These are phyloP conservation scores for Heliornis fulica DNA, from an alignment of 2,113 vertebrate species.

Conservation along the genomic window DNA sequence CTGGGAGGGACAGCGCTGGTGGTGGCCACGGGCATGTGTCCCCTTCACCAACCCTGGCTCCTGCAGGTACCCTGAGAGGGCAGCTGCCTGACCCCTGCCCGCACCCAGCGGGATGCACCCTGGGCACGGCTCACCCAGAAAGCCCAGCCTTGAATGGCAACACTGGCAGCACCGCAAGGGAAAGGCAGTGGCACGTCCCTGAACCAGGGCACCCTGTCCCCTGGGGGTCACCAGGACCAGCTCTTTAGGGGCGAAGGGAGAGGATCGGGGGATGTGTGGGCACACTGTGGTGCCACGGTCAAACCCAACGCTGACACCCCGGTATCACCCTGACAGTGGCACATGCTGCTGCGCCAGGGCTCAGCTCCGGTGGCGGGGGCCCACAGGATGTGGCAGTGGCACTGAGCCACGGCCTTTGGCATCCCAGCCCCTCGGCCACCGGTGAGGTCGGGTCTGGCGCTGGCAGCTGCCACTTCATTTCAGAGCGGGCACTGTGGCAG, in stretches of 20 bases:
- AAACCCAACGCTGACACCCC: not conserved
- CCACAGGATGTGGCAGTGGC: fast-evolving
- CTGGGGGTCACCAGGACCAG: not conserved
- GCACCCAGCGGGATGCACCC: fast-evolving
- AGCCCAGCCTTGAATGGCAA: not conserved
- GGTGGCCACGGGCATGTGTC: fast-evolving
- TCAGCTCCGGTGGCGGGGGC: fast-evolving
- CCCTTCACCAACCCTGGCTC: not conserved
- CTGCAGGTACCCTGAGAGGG: not conserved
- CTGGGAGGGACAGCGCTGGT: not conserved
- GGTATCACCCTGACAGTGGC: fast-evolving
- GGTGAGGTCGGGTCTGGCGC: not conserved
- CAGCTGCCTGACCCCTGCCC: not conserved
- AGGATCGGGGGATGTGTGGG: fast-evolving
- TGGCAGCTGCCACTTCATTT: fast-evolving
- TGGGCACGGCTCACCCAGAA: not conserved
- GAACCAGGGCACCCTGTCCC: not conserved
- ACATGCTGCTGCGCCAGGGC: not conserved
- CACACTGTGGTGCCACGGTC: fast-evolving
- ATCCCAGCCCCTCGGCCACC: fast-evolving
- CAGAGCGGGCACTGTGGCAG: fast-evolving
- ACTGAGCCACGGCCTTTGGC: fast-evolving
- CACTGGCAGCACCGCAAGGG: fast-evolving
- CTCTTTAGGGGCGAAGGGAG: not conserved
- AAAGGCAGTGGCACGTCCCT: not conserved